Base-by-base conservation (phyloP, 1,140 invertebrate genomes). In the Drosophila miranda region DNA sequence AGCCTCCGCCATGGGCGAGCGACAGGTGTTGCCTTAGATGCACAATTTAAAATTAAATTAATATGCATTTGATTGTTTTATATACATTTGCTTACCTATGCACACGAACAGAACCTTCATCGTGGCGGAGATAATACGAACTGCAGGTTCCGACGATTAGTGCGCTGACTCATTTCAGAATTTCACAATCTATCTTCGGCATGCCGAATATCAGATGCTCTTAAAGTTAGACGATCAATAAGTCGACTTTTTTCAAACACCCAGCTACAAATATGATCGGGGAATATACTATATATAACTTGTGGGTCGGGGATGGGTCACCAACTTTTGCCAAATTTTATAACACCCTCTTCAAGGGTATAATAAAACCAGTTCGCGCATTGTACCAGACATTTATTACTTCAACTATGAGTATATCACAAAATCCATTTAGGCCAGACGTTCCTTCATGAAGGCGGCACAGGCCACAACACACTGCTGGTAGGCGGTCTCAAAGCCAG, bases 1-100 rank as follows among this genome's bases (percentile, higher is more conserved):
- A 7, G 96, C 96, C 91, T 98, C 97, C 14, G 97, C 97, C 80
- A 98, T 98, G 13, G 98, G 97, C 11, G 97, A 98, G n/a, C 97
- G 94, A 88, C 97, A 99, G 70, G 98, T 98, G 81, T 98, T 98
- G 9, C 97, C 97, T 93, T 9, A 21, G 9, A 16, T n/a, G n/a
- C 9, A 9, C 2, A 7, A 6, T 6, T 42, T 48, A 13, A 43
- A 38, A 14, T 13, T 11, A 28, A 13, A 6, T 26, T 26, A 28
- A 9, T 14, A 23, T 6, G 0, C 8, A 4, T 2, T 19, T 41
- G 23, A 28, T 11, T 6, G 11, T 43, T 63, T 89, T 11, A 34
- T 16, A 14, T 9, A 8, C 23, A 26, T 26, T 26, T 26, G 67
- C 63, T 79, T 75, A 90, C 89, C 89, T 26, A 90, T 77, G 71